Evolutionary conservation across 2,888 invertebrate genomes (phyloP).

Genomic region (Formica aserva): DNA sequence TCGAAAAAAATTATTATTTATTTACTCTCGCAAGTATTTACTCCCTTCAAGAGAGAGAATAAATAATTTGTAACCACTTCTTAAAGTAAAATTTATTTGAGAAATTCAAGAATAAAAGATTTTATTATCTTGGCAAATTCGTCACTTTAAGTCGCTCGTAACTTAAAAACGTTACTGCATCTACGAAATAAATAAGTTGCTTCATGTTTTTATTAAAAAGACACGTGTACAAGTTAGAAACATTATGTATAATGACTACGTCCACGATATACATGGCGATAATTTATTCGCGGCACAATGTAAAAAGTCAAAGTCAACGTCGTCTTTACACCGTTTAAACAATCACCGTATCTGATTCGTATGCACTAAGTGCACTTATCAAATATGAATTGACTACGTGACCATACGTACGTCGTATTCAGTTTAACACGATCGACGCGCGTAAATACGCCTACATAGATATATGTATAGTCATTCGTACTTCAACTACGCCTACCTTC

Average conservation of each 20-base stretch:
- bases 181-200: neutral
- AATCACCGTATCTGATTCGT: neutral
- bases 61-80: neutral
- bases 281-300: neutral
- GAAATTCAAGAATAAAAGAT: neutral
- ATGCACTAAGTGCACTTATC: constrained; percentile 39
- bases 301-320: neutral
- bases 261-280: neutral
- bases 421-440: constrained; percentile 28
- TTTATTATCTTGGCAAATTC: neutral
- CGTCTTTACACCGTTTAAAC: constrained; percentile 29
- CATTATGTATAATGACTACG: neutral
- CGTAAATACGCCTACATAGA: constrained; percentile 35
- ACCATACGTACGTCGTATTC: constrained; percentile 18
- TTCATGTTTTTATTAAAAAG: neutral
- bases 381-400: constrained; percentile 43
- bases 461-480: neutral
- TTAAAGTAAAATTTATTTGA: neutral
- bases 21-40: neutral
- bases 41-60: neutral
- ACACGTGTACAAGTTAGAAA: neutral
- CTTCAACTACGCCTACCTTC: constrained; percentile 27
- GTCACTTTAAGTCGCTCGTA: neutral
- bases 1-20: neutral
- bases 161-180: neutral